Base-by-base conservation (phyloP, 2,888 invertebrate genomes). In the Ophion slaviceki region DNA sequence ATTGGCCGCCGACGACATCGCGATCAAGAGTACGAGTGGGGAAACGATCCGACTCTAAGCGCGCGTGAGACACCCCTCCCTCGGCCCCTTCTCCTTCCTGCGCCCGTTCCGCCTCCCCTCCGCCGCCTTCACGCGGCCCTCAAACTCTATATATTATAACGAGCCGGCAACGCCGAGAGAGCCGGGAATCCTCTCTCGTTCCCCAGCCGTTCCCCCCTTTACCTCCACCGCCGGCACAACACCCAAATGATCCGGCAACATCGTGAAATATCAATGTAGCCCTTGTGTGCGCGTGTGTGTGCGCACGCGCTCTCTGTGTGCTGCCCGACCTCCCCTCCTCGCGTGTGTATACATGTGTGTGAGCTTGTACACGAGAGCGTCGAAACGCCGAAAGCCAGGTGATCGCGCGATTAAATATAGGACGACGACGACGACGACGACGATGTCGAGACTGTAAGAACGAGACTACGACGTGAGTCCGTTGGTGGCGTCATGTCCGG, bases 351-450 rank as follows among this genome's bases (percentile, higher is more conserved):
- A 71, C 59, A 68, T 71, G 80, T 66, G 78, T 80, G 67, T 81
- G 85, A 82, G 87, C 59, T 62, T 14, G 20, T 28, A 68, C 64
- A 61, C 72, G 57, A 72, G 7, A 40, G 45, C 68, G 40, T 59
- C n/a, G 14, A 59, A 77, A 70, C 79, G 88, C 86, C 87, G 70
- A 88, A 89, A 88, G 88, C 90, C 92, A 92, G 92, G 91, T 92
- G 91, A 90, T 90, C 85, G 88, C 86, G 88, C 87, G 90, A 91
- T 92, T 91, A 92, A 91, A 91, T 90, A 90, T 91, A 90, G 91
- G 90, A 90, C 88, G 78, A 66, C 80, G 82, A 59, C 72, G 78
- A 62, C 72, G 79, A 64, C 59, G 78, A 64, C 72, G 79, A 64
- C 59, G 57, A 86, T 74, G 64, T 81, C 62, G 71, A 57, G 75